A percentile compares a stretch with the other conserved stretches of the same genome.
Conservation (phyloP, 2,797 vertebrate species). For the Schizopygopsis malacanthus region DNA sequence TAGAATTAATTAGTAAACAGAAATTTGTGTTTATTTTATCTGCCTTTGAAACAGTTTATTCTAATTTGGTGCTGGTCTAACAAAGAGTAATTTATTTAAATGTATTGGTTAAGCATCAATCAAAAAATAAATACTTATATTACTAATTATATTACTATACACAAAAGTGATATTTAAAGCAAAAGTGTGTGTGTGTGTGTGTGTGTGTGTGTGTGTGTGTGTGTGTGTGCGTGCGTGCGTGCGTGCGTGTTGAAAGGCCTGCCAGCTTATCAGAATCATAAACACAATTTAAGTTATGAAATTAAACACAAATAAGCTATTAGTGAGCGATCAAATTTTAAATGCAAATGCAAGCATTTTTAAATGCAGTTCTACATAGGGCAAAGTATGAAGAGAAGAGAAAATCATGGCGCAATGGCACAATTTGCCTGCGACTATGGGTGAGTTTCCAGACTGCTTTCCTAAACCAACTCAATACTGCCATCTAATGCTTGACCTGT, state of each 20-base stretch:
- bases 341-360: not conserved
- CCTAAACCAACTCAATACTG: conserved; percentile 42
- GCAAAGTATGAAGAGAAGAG: not conserved
- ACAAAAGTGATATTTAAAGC: not conserved
- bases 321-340: not conserved
- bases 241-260: not conserved
- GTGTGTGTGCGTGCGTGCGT: too few relatives aligned
- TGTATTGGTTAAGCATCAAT: too few relatives aligned
- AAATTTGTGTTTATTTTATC: too few relatives aligned
- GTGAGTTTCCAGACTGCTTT: not conserved
- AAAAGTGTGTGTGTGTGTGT: not conserved
- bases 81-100: too few relatives aligned
- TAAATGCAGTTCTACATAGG: not conserved
- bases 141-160: not conserved
- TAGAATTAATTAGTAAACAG: too few relatives aligned
- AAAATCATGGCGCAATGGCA: not conserved
- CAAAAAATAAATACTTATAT: not conserved
- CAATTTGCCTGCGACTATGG: not conserved
- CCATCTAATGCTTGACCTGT: conserved; percentile 48
- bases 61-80: too few relatives aligned
- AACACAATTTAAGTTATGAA: not conserved
- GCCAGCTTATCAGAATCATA: not conserved
- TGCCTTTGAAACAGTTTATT: too few relatives aligned
- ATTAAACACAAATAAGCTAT: not conserved
- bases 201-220: not conserved